Evolutionary conservation across 2,888 invertebrate species (phyloP), one percentile per base, ranked within the genome.

Genomic region (Calameuta pallipes): DNA sequence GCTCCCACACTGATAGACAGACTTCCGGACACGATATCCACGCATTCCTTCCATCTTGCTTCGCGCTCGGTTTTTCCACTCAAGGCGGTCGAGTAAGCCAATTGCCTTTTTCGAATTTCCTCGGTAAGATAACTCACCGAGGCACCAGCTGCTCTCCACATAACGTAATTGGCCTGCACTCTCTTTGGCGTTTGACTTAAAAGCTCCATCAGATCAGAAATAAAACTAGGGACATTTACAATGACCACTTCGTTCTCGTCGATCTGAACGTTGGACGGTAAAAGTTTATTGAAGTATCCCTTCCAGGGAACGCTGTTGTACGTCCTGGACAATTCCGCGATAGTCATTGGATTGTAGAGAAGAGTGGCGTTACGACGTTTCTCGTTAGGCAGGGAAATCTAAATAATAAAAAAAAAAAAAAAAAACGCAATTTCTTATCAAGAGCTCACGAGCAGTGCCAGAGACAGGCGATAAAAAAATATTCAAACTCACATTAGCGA

Each of bases 11-110:
- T 95, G 79, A 96, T 94, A 13, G 95, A 94, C 90, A 96, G 93
- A 89, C 96, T 96, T 87, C 95, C 95, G 81, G 96, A 94, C 36
- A 96, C 94, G 15, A 96, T 95, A 84, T 96, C 96, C 34, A 96
- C 95, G 89, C 98, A 98, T 90, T 98, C 97, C 92, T 97, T 97
- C 98, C 98, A 98, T 30, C 98, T 93, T 73, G 97, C 95, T 90
- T 97, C 97, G 78, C 96, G 93, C 89, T 97, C 97, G 0, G 96
- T 96, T 90, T 95, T 95, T 1, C 98, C 98, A 11, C 96, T 96
- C 11, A 98, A 93, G 0, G 95, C 95, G 0, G 97, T 96, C 76
- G 95, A 95, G 91, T 97, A 98, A 69, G 95, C 94, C 76, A 97
- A 92, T 89, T 97, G 97, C 0, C 97, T 93, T 76, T 95, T 95